Evolutionary conservation across 2,888 invertebrate genomes (phyloP).

Genomic region (Himalopsyche tibetana): DNA sequence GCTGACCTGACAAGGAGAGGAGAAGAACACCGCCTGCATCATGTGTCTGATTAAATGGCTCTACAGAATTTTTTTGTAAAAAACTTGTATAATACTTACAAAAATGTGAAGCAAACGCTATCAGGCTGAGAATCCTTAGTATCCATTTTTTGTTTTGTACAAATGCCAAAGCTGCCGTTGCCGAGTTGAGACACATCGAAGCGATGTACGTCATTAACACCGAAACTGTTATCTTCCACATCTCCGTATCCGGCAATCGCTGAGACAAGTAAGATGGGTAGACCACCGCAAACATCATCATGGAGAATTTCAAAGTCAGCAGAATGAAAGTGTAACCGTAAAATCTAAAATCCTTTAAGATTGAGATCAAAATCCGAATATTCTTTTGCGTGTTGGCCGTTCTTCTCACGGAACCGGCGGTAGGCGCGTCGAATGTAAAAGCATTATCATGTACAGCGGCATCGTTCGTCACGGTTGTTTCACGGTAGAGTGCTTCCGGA

Average conservation of each 20-base stretch:
- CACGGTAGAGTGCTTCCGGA: slow-evolving; percentile 77
- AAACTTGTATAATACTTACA: slow-evolving; percentile 70
- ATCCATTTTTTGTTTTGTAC: slow-evolving; percentile 72
- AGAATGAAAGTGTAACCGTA: slow-evolving; percentile 77
- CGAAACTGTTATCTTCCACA: slow-evolving; percentile 73
- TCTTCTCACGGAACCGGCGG: slow-evolving; percentile 73
- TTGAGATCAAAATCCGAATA: slow-evolving; percentile 72
- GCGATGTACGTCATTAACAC: slow-evolving; percentile 72
- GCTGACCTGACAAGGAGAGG: too few relatives aligned
- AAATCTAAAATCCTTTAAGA: slow-evolving; percentile 75
- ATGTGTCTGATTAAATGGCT: too few relatives aligned
- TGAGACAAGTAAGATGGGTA: slow-evolving; percentile 77
- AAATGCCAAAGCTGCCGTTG: slow-evolving; percentile 73
- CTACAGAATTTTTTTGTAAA: too few relatives aligned
- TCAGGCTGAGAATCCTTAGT: slow-evolving; percentile 73
- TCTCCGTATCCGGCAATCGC: slow-evolving; percentile 72
- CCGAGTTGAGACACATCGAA: slow-evolving; percentile 73
- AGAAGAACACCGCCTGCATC: too few relatives aligned
- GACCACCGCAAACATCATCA: slow-evolving; percentile 75
- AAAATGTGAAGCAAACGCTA: slow-evolving; percentile 77
- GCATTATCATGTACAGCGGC: slow-evolving; percentile 69
- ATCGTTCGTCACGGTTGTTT: slow-evolving; percentile 75
- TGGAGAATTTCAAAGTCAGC: slow-evolving; percentile 76
- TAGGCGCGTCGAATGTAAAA: slow-evolving; percentile 69
- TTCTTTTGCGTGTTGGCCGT: slow-evolving; percentile 74